Percentiles rank a stretch among this genome's conserved stretches.
Conservation (phyloP, 2,797 vertebrate species). For the Microctenopoma lineatum region DNA sequence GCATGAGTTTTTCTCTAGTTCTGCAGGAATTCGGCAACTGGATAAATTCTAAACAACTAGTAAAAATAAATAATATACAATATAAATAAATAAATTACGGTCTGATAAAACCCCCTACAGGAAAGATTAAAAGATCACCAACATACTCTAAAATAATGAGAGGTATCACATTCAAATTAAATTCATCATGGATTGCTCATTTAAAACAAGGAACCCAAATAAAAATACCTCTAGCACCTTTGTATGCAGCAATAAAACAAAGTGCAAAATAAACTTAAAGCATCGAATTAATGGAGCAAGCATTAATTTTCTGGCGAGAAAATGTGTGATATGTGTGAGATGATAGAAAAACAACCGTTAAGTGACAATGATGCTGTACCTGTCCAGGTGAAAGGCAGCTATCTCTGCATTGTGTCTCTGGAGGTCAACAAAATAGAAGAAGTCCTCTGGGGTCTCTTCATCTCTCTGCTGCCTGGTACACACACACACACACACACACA, state of each 20-base stretch:
- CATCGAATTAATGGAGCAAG: too few relatives aligned
- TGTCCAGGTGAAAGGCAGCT: constrained; percentile 96
- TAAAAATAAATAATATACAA: too few relatives aligned
- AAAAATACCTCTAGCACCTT: too few relatives aligned
- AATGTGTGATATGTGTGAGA: background rate
- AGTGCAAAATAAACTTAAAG: constrained; percentile 24
- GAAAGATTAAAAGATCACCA: too few relatives aligned
- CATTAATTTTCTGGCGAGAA: background rate
- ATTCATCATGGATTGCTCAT: too few relatives aligned
- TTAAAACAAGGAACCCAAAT: too few relatives aligned
- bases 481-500: constrained; percentile 38
- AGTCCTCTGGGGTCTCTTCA: constrained; percentile 90
- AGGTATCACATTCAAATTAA: too few relatives aligned
- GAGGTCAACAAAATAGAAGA: constrained; percentile 96
- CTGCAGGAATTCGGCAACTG: background rate
- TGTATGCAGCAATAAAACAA: constrained; percentile 30
- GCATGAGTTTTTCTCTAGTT: background rate
- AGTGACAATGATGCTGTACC: constrained; percentile 77
- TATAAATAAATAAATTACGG: too few relatives aligned
- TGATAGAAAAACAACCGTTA: background rate
- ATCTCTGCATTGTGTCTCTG: constrained; percentile 98
- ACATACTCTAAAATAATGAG: too few relatives aligned
- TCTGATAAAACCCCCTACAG: too few relatives aligned
- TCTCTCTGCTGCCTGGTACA: constrained; percentile 90
- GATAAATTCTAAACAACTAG: background rate